Conservation (phyloP, 2,113 vertebrate genomes). For the Neogale vison region DNA sequence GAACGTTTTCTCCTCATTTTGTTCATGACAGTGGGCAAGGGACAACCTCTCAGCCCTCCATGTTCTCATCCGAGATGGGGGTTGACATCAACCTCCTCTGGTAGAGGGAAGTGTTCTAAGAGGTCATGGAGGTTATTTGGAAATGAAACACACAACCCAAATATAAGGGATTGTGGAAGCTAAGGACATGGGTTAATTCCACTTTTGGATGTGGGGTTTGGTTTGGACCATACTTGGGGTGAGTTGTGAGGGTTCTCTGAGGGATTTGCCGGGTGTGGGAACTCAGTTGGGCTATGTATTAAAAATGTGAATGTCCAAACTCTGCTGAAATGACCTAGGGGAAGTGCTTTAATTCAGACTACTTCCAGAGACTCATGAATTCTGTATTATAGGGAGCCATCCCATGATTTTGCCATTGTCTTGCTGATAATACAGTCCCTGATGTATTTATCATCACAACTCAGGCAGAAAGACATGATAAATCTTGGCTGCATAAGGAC, state of each 20-base stretch:
- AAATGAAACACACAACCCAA: background rate
- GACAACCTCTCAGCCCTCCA: background rate
- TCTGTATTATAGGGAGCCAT: conserved; percentile 80
- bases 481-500: conserved; percentile 79
- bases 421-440: conserved; percentile 84
- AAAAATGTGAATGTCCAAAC: conserved; percentile 81
- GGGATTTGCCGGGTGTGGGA: background rate
- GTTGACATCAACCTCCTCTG: background rate
- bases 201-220: background rate
- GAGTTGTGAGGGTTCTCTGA: background rate
- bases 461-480: conserved; percentile 80
- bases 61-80: background rate
- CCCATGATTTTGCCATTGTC: conserved; percentile 85
- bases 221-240: background rate
- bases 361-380: conserved; percentile 85
- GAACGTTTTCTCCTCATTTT: background rate
- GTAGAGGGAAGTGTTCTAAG: background rate
- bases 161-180: background rate
- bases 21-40: background rate
- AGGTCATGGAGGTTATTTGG: background rate
- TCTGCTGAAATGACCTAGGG: conserved; percentile 79
- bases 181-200: background rate
- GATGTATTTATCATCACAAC: conserved; percentile 84
- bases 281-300: conserved; percentile 71
- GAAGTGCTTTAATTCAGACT: conserved; percentile 82